Evolutionary conservation across 2,797 vertebrate genomes (phyloP).

Genomic region (Onychomys torridus): DNA sequence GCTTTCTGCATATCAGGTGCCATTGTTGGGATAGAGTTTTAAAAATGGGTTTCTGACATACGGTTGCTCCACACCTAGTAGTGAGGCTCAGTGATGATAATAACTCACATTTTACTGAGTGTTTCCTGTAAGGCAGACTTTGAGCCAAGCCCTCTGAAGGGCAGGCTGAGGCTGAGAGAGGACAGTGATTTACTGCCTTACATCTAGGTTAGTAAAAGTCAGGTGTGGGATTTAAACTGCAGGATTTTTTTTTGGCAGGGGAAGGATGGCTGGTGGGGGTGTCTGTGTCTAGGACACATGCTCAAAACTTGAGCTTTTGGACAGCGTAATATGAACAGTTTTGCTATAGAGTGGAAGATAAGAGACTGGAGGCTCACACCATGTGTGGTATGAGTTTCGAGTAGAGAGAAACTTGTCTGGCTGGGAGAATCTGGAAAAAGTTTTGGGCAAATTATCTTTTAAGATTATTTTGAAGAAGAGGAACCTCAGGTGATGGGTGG

Average conservation of each 20-base stretch:
- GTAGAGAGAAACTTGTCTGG: neutral
- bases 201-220: neutral
- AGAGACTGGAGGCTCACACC: neutral
- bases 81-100: neutral
- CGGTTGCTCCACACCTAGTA: slow-evolving; percentile 35
- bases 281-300: neutral
- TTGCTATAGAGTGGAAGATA: neutral
- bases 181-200: neutral
- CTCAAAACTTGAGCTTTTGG: neutral
- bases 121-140: neutral
- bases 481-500: neutral
- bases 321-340: neutral
- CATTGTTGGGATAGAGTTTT: neutral
- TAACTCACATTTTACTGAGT: neutral
- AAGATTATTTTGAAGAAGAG: slow-evolving; percentile 9
- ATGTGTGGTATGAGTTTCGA: neutral
- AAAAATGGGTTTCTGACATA: slow-evolving; percentile 42
- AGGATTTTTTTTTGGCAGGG: neutral
- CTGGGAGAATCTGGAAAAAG: neutral
- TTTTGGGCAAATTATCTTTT: slow-evolving; percentile 3
- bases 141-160: neutral
- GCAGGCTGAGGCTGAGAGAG: neutral
- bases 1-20: slow-evolving; percentile 1
- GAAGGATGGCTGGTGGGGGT: fast-evolving
- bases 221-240: neutral